These are phyloP conservation scores for Rhinella marina DNA, from an alignment of 2,797 vertebrate genomes.

Conservation along the genomic window DNA sequence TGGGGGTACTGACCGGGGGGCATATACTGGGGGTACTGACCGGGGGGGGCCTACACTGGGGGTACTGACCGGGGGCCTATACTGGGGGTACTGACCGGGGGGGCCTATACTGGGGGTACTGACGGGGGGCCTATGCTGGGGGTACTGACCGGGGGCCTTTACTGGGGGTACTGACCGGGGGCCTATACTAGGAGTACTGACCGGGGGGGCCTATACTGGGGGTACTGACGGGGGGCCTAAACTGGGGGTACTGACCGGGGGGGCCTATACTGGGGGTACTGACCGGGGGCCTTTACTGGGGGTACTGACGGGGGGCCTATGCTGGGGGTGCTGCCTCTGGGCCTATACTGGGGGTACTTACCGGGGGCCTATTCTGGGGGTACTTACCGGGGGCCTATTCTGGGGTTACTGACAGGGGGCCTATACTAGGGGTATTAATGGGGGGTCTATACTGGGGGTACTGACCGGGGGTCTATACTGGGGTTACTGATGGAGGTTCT, in stretches of 20 bases:
- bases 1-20: background rate
- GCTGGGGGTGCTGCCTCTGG: no score
- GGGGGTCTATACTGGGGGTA: constrained; percentile 16
- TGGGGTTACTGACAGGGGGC: background rate
- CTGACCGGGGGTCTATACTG: background rate
- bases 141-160: no score
- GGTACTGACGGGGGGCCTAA: background rate
- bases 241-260: no score
- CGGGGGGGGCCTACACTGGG: constrained; percentile 27
- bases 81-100: no score
- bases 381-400: no score
- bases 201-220: constrained; percentile 32
- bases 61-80: background rate
- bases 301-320: background rate
- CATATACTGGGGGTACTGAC: no score
- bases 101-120: constrained; percentile 16
- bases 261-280: constrained; percentile 16
- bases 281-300: background rate
- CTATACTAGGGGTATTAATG: no score
- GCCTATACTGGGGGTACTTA: constrained; percentile 2
- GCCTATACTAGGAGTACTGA: no score
- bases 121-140: background rate
- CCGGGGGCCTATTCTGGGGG: background rate
- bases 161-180: background rate
- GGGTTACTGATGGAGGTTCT: no score